phyloP scores from a whole-genome alignment of 2,888 invertebrate species.

The Drosophila neutralis region DNA sequence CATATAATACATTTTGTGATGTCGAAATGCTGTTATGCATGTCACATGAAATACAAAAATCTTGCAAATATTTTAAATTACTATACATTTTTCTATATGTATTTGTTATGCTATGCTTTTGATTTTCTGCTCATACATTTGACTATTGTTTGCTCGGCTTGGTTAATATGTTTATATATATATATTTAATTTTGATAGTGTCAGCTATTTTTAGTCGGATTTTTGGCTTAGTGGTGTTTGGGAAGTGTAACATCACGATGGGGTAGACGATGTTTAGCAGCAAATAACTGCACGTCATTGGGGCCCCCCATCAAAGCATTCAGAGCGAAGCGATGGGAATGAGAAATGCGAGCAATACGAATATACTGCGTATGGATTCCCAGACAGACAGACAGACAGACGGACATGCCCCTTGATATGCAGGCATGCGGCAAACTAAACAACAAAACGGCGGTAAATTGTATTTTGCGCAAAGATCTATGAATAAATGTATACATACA shows the following conservation, averaged over 20 bases:
- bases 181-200: conserved; percentile 53
- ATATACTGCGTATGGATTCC: conserved; percentile 22
- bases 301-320: conserved; percentile 45
- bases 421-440: conserved; percentile 64
- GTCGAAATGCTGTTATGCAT: conserved; percentile 16
- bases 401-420: conserved; percentile 48
- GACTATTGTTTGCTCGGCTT: conserved; percentile 30
- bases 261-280: conserved; percentile 50
- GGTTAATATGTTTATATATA: conserved; percentile 2
- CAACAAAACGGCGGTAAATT: conserved; percentile 47
- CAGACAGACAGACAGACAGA: conserved; percentile 7
- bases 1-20: neutral
- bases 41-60: conserved; percentile 20
- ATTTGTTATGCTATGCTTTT: conserved; percentile 14
- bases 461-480: conserved; percentile 27
- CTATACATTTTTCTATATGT: conserved; percentile 17
- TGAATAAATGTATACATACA: conserved; percentile 10
- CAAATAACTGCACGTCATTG: conserved; percentile 66
- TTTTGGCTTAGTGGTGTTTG: conserved; percentile 39
- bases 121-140: conserved; percentile 22
- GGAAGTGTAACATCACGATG: conserved; percentile 60
- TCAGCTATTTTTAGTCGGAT: conserved; percentile 65
- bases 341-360: conserved; percentile 1
- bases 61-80: conserved; percentile 40
- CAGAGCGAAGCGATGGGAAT: conserved; percentile 32